Percentiles rank a stretch among this genome's conserved stretches.
phyloP scores from a whole-genome alignment of 2,797 vertebrate genomes.

The Hoplostethus atlanticus region DNA sequence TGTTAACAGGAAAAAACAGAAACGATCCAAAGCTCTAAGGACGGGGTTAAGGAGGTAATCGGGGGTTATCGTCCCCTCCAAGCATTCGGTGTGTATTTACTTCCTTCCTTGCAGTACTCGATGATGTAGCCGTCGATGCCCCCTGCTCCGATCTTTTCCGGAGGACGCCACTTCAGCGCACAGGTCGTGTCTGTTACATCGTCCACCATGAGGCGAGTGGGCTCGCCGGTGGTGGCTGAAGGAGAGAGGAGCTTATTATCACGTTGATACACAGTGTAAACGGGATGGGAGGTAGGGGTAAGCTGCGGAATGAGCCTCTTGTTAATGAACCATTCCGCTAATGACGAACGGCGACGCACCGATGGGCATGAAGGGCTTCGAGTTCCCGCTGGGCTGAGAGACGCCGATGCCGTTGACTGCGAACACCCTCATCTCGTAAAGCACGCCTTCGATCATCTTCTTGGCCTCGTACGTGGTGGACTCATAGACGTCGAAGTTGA shows the following conservation, averaged over 20 bases:
- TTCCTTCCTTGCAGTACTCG: constrained; percentile 91
- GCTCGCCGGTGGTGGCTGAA: constrained; percentile 89
- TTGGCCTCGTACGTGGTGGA: constrained; percentile 87
- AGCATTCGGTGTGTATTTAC: constrained; percentile 76
- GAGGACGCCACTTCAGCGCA: constrained; percentile 91
- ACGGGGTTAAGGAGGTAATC: constrained; percentile 1
- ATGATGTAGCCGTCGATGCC: constrained; percentile 93
- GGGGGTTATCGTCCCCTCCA: background rate
- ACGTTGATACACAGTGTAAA: constrained; percentile 55
- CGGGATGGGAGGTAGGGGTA: constrained; percentile 56
- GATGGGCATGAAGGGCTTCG: constrained; percentile 94
- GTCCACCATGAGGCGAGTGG: constrained; percentile 87
- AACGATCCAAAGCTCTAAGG: background rate
- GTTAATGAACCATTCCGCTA: constrained; percentile 66
- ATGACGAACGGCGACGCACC: constrained; percentile 82
- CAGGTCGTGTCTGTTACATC: constrained; percentile 91
- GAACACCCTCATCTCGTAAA: constrained; percentile 94
- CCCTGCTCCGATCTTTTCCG: constrained; percentile 88
- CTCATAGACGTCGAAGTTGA: constrained; percentile 91
- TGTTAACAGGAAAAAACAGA: constrained; percentile 4
- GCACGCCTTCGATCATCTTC: constrained; percentile 92
- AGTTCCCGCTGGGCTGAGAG: constrained; percentile 89
- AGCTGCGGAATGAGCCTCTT: constrained; percentile 61
- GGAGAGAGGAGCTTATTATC: constrained; percentile 67
- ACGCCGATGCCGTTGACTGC: constrained; percentile 91